Evolutionary conservation across 2,888 invertebrate genomes (phyloP), one percentile per base, ranked within the genome.

Genomic region (Ganaspis brasiliensis): DNA sequence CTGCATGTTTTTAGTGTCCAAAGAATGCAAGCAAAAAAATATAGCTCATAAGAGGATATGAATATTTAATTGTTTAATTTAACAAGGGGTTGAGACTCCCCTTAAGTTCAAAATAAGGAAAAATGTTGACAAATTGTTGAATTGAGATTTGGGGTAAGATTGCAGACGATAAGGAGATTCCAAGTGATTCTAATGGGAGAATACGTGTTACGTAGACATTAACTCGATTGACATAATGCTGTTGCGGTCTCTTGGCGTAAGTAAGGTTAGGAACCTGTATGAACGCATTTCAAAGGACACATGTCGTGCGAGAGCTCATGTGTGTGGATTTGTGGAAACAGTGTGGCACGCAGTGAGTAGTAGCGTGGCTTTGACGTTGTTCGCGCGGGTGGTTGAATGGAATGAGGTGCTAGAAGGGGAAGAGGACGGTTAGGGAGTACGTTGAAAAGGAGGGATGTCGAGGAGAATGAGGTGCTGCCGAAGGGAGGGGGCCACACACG

Each of bases 181-280:
- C 52, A 52, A 19, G 52, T 52, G 52, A 52, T 16, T 19, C 52
- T 52, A 67, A 67, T 67, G 21, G 24, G n/a, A 24, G 40, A 21
- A 37, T 40, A 21, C 19, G 21, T 24, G 21, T 45, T 67, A 24
- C 16, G 40, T 45, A 24, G 24, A 24, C 24, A 40, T 67, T 67
- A 21, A n/a, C 45, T 8, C 26, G 31, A 35, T 31, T 31, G 31
- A 31, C 31, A 31, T 59, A 31, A 56, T 56, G 56, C 21, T 24
- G 24, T 56, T 56, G 31, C 24, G 67, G n/a, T 67, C 67, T 67
- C 67, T 40, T 19, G n/a, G 10, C 24, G 67, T 86, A 87, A 87
- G 87, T 86, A 83, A 88, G 88, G 87, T 86, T 88, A 80, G 84
- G 78, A 86, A 87, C 86, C 84, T 85, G 87, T 87, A 79, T 80